These are phyloP conservation scores for Phenganax marumi DNA, from an alignment of 92 coral and sea anemone genomes.

Conservation along the genomic window DNA sequence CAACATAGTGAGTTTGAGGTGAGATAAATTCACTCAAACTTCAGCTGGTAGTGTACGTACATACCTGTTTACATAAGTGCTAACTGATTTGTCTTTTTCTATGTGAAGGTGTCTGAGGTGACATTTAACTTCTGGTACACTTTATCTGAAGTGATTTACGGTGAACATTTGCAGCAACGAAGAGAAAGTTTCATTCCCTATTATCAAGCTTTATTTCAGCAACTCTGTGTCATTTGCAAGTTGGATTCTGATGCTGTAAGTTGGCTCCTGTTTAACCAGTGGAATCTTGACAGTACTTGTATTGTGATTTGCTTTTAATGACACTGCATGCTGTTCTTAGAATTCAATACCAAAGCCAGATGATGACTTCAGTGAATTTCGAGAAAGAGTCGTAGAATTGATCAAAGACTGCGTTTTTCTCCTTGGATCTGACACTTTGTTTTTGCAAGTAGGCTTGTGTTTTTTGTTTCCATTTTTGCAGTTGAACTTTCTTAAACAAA, in stretches of 20 bases:
- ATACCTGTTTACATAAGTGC: background rate
- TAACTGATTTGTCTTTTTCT: background rate
- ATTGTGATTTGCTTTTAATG: constrained; percentile 7
- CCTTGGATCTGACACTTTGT: constrained; percentile 82
- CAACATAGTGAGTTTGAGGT: constrained; percentile 95
- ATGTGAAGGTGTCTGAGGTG: constrained; percentile 84
- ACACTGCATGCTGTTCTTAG: constrained; percentile 43
- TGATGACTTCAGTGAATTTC: constrained; percentile 88
- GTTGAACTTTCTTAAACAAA: background rate
- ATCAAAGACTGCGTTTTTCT: constrained; percentile 93
- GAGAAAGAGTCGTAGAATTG: constrained; percentile 86
- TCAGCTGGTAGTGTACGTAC: background rate
- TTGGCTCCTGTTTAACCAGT: background rate
- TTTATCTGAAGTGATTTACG: constrained; percentile 79
- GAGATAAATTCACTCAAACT: background rate
- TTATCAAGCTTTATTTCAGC: constrained; percentile 74
- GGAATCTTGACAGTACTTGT: background rate
- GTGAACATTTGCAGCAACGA: constrained; percentile 62
- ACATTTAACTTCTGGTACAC: constrained; percentile 99
- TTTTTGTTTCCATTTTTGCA: background rate
- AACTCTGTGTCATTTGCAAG: constrained; percentile 78
- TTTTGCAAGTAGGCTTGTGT: constrained; percentile 70
- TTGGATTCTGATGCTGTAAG: constrained; percentile 86
- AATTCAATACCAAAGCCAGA: constrained; percentile 78
- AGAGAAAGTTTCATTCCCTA: constrained; percentile 74